Evolutionary conservation across 1,140 invertebrate genomes (phyloP), one percentile per base, ranked within the genome.

Genomic region (Procambarus virginalis): DNA sequence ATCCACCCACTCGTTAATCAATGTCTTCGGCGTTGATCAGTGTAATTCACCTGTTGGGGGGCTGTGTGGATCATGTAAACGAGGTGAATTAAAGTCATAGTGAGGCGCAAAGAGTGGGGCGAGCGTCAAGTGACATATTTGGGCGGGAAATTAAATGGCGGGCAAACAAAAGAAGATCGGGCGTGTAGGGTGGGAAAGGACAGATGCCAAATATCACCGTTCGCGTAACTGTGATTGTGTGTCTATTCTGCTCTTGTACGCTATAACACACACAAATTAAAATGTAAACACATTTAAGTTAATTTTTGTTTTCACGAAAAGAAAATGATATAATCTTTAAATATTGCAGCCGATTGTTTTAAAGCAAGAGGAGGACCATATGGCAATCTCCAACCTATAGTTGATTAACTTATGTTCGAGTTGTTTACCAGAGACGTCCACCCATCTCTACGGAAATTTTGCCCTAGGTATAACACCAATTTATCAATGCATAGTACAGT

Each of bases 61-160:
- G n/a, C 22, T 55, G 10, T 73, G 34, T 73, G 22, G 68, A 73
- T 73, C 68, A 22, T 73, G 49, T 79, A 55, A 82, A 82, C 80
- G 73, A 20, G 51, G 22, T 17, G 17, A 64, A 64, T 64, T 64
- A 64, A 64, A 64, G n/a, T n/a, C 8, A 86, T 22, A 22, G 12
- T 70, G 55, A 79, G 34, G 58, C 12, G 34, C 45, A 60, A 48
- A 46, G 75, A 55, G 76, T 45, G 20, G 20, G 68, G 68, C 20
- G 68, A 48, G 80, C 68, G 88, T 89, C 88, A 89, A 79, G 81
- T 84, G 81, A 89, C 88, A 89, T 55, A 89, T 89, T 89, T 84
- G 88, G 80, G 70, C 88, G 88, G 87, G 88, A 89, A 89, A 89
- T 89, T 84, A 89, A 89, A 89, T 89, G 88, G 88, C 45, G 75